These are phyloP conservation scores for Drosophila lacertosa DNA, from an alignment of 1,140 invertebrate species.

Conservation along the genomic window DNA sequence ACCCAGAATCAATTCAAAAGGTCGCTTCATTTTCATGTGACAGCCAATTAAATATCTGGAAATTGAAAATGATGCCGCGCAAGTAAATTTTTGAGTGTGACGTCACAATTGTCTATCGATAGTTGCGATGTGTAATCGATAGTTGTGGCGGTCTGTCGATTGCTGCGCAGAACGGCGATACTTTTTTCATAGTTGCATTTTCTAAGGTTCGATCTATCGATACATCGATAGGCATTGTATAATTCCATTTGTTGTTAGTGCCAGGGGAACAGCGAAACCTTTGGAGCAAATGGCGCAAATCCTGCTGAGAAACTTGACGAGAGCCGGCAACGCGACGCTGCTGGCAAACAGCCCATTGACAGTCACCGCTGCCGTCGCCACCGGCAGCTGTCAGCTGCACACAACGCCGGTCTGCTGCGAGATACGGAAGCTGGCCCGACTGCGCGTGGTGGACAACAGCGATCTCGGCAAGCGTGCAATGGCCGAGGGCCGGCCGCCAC, in stretches of 20 bases:
- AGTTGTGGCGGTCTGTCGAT: no score
- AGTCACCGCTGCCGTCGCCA: background rate
- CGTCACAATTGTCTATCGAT: conserved; percentile 6
- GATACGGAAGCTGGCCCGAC: conserved; percentile 89
- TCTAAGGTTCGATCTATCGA: background rate
- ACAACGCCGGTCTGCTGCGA: conserved; percentile 86
- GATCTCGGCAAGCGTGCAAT: conserved; percentile 96
- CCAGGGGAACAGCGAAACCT: background rate
- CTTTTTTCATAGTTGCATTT: background rate
- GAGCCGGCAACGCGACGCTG: conserved; percentile 16
- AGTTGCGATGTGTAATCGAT: background rate
- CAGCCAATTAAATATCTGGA: background rate
- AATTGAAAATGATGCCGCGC: conserved; percentile 9
- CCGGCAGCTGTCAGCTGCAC: conserved; percentile 84
- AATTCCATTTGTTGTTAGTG: conserved; percentile 40
- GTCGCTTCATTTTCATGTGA: background rate
- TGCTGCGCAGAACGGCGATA: background rate
- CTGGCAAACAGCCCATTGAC: conserved; percentile 3
- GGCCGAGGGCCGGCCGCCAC: conserved; percentile 95
- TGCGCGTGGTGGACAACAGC: conserved; percentile 98
- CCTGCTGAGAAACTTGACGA: conserved; percentile 21
- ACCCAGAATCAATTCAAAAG: background rate
- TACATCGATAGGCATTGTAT: conserved; percentile 43
- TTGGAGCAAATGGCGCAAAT: conserved; percentile 38
- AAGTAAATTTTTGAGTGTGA: background rate